A percentile compares a stretch with the other conserved stretches of the same genome.
phyloP scores from a whole-genome alignment of 2,888 invertebrate genomes.

The Trachelus stipa region DNA sequence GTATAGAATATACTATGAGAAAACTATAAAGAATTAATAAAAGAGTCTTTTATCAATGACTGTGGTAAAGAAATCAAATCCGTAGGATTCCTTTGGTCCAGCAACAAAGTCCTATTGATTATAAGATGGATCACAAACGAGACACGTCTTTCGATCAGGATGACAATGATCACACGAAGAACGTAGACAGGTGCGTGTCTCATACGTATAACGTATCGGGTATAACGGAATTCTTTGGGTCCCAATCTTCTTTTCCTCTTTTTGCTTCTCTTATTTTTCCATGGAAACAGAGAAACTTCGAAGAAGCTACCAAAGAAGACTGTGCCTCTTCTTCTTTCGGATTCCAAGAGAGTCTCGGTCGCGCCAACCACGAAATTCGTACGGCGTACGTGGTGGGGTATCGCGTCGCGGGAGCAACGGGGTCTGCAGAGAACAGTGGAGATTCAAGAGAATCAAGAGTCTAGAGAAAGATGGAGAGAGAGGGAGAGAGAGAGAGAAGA shows the following conservation, averaged over 20 bases:
- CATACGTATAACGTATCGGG: background rate
- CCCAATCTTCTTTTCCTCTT: background rate
- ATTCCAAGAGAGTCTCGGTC: background rate
- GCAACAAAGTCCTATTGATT: background rate
- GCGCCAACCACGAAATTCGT: background rate
- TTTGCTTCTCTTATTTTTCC: background rate
- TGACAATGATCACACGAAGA: background rate
- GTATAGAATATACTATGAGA: background rate
- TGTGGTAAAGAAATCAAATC: background rate
- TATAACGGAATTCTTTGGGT: background rate
- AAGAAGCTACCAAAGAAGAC: background rate
- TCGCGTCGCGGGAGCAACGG: background rate
- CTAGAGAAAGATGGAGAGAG: conserved; percentile 4
- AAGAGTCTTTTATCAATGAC: background rate
- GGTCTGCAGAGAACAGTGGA: background rate
- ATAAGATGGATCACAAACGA: background rate
- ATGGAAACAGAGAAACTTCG: background rate
- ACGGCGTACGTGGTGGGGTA: background rate
- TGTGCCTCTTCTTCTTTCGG: background rate
- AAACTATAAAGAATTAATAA: background rate
- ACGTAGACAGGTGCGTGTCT: background rate
- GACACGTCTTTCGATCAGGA: background rate
- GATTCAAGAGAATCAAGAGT: conserved; percentile 8
- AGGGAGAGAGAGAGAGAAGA: too few species aligned
- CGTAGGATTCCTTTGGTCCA: background rate